Conservation (phyloP, 2,888 invertebrate genomes). For the Athrips mouffetella region DNA sequence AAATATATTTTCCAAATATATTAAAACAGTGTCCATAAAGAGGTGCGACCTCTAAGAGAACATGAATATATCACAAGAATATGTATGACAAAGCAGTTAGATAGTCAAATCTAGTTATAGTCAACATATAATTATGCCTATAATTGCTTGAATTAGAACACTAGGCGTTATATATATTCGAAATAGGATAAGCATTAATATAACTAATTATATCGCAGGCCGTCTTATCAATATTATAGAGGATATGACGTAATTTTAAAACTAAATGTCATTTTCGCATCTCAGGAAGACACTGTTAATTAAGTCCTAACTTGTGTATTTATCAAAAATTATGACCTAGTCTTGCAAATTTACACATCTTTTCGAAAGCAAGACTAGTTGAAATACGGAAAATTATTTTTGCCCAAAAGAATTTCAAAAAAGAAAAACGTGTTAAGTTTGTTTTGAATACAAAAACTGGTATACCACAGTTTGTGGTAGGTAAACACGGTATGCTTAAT, state of each 20-base stretch:
- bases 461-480: neutral
- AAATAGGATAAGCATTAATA: slow-evolving; percentile 33
- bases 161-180: slow-evolving; percentile 52
- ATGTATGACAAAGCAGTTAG: slow-evolving; percentile 53
- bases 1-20: slow-evolving; percentile 12
- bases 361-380: too few relatives aligned
- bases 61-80: slow-evolving; percentile 47
- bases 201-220: slow-evolving; percentile 26
- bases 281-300: neutral
- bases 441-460: too few relatives aligned
- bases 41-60: slow-evolving; percentile 50
- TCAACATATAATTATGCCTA: slow-evolving; percentile 55
- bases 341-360: too few relatives aligned
- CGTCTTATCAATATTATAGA: slow-evolving; percentile 27
- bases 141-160: slow-evolving; percentile 52
- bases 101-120: slow-evolving; percentile 70
- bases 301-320: neutral
- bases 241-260: slow-evolving; percentile 20
- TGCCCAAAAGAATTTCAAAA: too few relatives aligned
- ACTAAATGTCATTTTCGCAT: slow-evolving; percentile 1
- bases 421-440: too few relatives aligned
- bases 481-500: neutral
- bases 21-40: slow-evolving; percentile 24
- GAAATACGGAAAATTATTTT: too few relatives aligned
- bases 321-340: too few relatives aligned